A percentile compares a stretch with the other conserved stretches of the same genome.
These are phyloP conservation scores for Brassicogethes aeneus DNA, from an alignment of 2,888 invertebrate genomes.

Conservation along the genomic window DNA sequence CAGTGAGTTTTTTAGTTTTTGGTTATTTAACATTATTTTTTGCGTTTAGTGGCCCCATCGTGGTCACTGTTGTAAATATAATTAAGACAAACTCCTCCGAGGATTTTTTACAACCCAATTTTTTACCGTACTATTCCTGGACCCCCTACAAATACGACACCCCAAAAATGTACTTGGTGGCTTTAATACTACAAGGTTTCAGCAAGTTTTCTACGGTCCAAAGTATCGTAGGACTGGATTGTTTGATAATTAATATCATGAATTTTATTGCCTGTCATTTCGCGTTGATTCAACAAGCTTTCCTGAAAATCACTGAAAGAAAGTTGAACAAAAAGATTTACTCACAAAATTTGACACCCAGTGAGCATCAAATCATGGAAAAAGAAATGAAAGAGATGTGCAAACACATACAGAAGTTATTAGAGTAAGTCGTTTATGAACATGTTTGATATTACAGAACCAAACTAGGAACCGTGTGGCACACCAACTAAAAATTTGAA, in stretches of 20 bases:
- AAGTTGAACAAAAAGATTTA: background rate
- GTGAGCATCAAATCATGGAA: background rate
- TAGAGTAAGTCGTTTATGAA: background rate
- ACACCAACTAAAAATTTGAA: background rate
- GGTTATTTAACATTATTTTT: background rate
- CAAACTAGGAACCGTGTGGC: too few relatives aligned
- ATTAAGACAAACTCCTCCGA: background rate
- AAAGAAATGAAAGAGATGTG: background rate
- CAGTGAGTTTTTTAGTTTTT: background rate
- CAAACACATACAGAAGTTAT: background rate
- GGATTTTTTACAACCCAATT: conserved; percentile 15
- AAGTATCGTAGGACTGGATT: conserved; percentile 32
- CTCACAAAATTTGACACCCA: background rate
- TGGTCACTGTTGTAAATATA: background rate
- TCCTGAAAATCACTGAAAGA: background rate
- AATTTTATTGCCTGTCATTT: conserved; percentile 32
- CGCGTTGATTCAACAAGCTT: conserved; percentile 23
- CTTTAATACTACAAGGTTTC: conserved; percentile 31
- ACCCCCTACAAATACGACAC: conserved; percentile 33
- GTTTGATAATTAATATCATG: conserved; percentile 34
- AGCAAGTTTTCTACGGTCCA: conserved; percentile 32
- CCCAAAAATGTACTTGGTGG: conserved; percentile 25
- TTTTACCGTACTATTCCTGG: conserved; percentile 31
- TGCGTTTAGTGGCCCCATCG: background rate
- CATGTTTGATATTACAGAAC: too few relatives aligned